A percentile compares a stretch with the other conserved stretches of the same genome.
These are phyloP conservation scores for Thamnophis sirtalis DNA, from an alignment of 2,113 vertebrate genomes.

Conservation along the genomic window DNA sequence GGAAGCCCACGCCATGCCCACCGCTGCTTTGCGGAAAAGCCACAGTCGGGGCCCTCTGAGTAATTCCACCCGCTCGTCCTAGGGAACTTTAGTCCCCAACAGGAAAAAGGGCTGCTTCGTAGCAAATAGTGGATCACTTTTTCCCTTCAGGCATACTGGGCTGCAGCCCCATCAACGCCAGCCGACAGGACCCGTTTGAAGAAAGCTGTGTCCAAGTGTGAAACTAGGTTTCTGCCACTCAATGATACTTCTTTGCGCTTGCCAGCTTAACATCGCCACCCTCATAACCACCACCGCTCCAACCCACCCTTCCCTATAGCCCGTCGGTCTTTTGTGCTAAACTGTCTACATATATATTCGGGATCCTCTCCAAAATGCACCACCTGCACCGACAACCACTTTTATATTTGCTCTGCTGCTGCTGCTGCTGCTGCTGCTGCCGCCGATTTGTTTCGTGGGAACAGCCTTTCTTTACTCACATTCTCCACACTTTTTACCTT, in stretches of 20 bases:
- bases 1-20: not conserved
- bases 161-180: not conserved
- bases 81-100: not conserved
- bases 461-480: not conserved
- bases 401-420: not conserved
- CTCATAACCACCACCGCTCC: not conserved
- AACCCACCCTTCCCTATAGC: not conserved
- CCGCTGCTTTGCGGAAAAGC: not conserved
- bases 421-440: not conserved
- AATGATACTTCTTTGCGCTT: not conserved
- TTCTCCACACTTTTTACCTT: not conserved
- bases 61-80: not conserved
- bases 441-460: not conserved
- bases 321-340: not conserved
- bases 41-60: not conserved
- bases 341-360: not conserved
- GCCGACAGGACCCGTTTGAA: not conserved
- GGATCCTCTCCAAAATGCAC: not conserved
- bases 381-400: not conserved
- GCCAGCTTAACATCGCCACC: not conserved
- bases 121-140: not conserved
- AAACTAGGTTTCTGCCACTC: not conserved
- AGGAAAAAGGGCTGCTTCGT: not conserved
- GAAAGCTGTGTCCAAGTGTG: not conserved
- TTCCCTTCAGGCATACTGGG: not conserved